Evolutionary conservation across 1,140 invertebrate species (phyloP), one percentile per base, ranked within the genome.

Genomic region (Oedothorax gibbosus): DNA sequence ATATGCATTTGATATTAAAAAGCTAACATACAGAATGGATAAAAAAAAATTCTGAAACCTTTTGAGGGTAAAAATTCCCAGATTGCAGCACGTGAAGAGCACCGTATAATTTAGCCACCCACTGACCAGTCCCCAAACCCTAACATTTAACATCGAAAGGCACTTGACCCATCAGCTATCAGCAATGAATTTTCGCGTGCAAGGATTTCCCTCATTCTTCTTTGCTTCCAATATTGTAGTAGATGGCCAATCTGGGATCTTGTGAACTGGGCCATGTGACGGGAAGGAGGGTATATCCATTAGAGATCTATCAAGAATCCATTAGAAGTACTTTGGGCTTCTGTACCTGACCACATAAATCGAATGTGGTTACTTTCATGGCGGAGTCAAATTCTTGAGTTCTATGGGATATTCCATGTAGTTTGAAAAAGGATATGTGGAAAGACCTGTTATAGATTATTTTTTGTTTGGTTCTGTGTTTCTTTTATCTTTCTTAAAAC

Each of bases 281-380:
- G 20, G 49, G 14, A 35, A 5, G 18, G 7, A 60, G 20, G 57
- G 51, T 64, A 84, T 84, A 84, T 84, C 81, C 81, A 84, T 84
- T 84, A 84, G 72, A 57, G 81, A 68, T 84, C 81, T 84, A 84
- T 84, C 81, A 84, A 84, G 81, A 84, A 84, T 84, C 81, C 81
- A 84, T 84, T 84, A 84, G 81, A 84, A 21, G 81, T 75, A 84
- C 60, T 76, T 84, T 82, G 72, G 65, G 68, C 77, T 79, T 50
- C 69, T 82, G 65, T 64, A 20, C 53, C 57, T 82, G 81, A 66
- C 72, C 81, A 68, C 51, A 54, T 50, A 15, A 18, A 62, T 66
- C 64, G 76, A 62, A 51, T 66, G 60, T 79, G 35, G 35, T 35
- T 35, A 35, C 35, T 35, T 35, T 35, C 35, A 35, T 35, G 1